phyloP scores from a whole-genome alignment of 2,113 vertebrate genomes.

The Fulmarus glacialis region DNA sequence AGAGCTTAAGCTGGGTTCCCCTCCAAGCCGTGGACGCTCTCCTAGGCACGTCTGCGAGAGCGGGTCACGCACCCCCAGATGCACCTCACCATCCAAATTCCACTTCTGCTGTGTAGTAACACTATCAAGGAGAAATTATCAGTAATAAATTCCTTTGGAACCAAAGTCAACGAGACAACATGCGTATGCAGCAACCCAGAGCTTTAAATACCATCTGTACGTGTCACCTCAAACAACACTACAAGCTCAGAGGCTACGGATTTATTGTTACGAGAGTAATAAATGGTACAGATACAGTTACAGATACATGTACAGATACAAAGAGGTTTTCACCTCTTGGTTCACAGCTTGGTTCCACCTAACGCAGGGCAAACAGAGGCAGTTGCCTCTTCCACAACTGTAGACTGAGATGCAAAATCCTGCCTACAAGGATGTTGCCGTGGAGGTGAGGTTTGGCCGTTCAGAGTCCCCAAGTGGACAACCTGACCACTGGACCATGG shows the following conservation, averaged over 20 bases:
- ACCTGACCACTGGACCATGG: not conserved
- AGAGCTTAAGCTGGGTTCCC: not conserved
- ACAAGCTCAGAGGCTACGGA: not conserved
- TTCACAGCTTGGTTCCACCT: not conserved
- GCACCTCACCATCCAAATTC: not conserved
- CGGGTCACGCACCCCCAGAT: accelerated
- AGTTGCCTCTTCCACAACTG: not conserved
- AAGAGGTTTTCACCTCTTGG: not conserved
- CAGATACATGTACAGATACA: no score
- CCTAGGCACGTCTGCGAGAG: not conserved
- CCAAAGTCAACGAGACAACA: not conserved
- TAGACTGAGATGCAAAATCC: not conserved
- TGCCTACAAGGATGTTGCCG: not conserved
- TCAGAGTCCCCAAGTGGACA: not conserved
- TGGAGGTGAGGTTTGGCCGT: not conserved
- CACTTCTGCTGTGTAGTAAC: not conserved
- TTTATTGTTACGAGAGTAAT: not conserved
- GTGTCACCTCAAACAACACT: not conserved
- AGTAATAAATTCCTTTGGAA: constrained; percentile 7
- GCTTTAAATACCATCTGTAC: not conserved
- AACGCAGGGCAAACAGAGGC: not conserved
- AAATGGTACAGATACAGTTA: not conserved
- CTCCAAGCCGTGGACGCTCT: not conserved
- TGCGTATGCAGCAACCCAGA: not conserved
- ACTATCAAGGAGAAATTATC: not conserved